Conservation (phyloP, 2,888 invertebrate genomes). For the Gerosis bhagava region DNA sequence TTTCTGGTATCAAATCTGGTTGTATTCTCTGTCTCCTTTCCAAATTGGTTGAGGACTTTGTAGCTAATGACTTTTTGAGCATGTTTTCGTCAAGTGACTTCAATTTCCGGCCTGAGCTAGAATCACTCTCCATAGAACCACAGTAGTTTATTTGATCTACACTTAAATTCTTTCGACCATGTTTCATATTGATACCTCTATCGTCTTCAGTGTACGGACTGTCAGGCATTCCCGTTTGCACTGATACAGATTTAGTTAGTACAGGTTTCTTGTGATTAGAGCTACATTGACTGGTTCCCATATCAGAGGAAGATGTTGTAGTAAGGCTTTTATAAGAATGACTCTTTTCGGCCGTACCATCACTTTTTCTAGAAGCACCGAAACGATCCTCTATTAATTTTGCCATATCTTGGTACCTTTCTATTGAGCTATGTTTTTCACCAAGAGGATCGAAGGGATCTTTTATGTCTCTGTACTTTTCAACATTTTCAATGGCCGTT, state of each 20-base stretch:
- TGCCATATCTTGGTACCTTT: slow-evolving; percentile 88
- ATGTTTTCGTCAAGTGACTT: slow-evolving; percentile 76
- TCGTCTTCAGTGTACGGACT: slow-evolving; percentile 64
- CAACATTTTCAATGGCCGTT: slow-evolving; percentile 61
- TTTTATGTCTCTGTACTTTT: slow-evolving; percentile 68
- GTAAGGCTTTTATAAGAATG: slow-evolving; percentile 77
- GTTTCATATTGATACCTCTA: slow-evolving; percentile 70
- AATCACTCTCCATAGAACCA: slow-evolving; percentile 76
- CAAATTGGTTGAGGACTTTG: slow-evolving; percentile 71
- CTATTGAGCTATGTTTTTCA: slow-evolving; percentile 86
- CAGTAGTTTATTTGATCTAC: slow-evolving; percentile 79
- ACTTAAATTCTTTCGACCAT: slow-evolving; percentile 73
- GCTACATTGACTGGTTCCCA: slow-evolving; percentile 76
- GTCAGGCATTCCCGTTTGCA: slow-evolving; percentile 77
- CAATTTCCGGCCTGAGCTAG: slow-evolving; percentile 73
- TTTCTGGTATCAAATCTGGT: slow-evolving; percentile 77
- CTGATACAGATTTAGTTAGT: slow-evolving; percentile 76
- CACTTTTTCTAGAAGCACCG: slow-evolving; percentile 72
- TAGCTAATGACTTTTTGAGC: slow-evolving; percentile 71
- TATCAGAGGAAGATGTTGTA: slow-evolving; percentile 79
- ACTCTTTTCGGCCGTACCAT: slow-evolving; percentile 74
- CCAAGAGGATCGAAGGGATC: slow-evolving; percentile 83
- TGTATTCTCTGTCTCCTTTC: slow-evolving; percentile 78
- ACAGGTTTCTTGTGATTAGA: slow-evolving; percentile 75
- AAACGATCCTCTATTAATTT: slow-evolving; percentile 87